Conservation (phyloP, 2,113 vertebrate species). For the Pteropus alecto region DNA sequence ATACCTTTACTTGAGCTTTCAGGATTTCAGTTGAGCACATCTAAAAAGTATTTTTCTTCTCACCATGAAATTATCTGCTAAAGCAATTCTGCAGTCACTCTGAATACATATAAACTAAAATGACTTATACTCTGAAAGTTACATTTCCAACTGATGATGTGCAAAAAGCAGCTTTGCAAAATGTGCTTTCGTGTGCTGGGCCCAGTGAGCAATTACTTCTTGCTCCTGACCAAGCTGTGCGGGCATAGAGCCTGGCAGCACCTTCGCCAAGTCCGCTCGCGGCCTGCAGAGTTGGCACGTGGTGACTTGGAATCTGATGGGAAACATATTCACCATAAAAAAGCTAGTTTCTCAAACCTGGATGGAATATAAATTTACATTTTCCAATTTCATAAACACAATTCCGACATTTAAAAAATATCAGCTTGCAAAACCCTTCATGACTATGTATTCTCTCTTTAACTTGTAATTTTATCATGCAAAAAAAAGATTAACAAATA, state of each 20-base stretch:
- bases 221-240: not conserved
- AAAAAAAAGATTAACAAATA: not conserved
- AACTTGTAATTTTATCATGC: not conserved
- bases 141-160: not conserved
- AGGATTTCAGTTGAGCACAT: conserved; percentile 20
- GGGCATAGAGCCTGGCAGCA: not conserved
- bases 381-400: not conserved
- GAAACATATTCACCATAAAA: not conserved
- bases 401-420: not conserved
- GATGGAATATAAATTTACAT: not conserved
- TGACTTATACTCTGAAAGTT: not conserved
- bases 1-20: not conserved
- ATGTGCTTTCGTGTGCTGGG: conserved; percentile 21
- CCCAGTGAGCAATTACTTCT: not conserved
- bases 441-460: not conserved
- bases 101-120: conserved; percentile 26
- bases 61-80: conserved; percentile 40
- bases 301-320: not conserved
- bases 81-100: conserved; percentile 24
- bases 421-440: not conserved
- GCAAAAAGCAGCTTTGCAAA: conserved; percentile 22
- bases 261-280: not conserved
- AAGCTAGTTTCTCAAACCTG: not conserved
- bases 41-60: conserved; percentile 41
- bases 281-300: not conserved